phyloP scores from a whole-genome alignment of 2,113 vertebrate species.

The Anguilla japonica region DNA sequence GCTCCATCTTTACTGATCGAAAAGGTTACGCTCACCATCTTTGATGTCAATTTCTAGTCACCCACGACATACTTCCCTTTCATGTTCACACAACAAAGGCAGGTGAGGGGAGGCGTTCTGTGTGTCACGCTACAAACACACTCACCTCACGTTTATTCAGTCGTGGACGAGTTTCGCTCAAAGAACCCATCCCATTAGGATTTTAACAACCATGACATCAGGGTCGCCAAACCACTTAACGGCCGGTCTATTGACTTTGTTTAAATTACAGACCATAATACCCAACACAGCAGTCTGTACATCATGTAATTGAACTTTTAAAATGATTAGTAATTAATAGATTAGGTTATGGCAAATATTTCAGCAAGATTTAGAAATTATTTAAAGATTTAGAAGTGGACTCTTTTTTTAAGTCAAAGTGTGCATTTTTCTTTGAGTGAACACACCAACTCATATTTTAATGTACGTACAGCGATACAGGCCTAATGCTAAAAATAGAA shows the following conservation, averaged over 20 bases:
- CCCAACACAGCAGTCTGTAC: neutral
- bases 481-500: neutral
- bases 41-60: conserved; percentile 67
- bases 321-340: neutral
- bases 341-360: neutral
- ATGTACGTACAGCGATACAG: no score
- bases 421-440: neutral
- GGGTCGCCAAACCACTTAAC: neutral
- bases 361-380: neutral
- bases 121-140: conserved; percentile 61
- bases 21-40: conserved; percentile 58
- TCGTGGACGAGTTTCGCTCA: neutral
- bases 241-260: neutral
- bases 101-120: conserved; percentile 67
- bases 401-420: no score
- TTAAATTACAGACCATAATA: neutral
- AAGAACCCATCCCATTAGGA: neutral
- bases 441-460: neutral
- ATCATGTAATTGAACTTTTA: neutral
- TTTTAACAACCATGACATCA: neutral
- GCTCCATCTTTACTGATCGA: conserved; percentile 44
- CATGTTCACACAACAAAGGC: conserved; percentile 67
- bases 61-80: conserved; percentile 70
- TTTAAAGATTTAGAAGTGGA: neutral
- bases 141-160: conserved; percentile 50